A percentile compares a stretch with the other conserved stretches of the same genome.
Evolutionary conservation across 2,888 invertebrate genomes (phyloP).

Genomic region (Lithosia quadra): DNA sequence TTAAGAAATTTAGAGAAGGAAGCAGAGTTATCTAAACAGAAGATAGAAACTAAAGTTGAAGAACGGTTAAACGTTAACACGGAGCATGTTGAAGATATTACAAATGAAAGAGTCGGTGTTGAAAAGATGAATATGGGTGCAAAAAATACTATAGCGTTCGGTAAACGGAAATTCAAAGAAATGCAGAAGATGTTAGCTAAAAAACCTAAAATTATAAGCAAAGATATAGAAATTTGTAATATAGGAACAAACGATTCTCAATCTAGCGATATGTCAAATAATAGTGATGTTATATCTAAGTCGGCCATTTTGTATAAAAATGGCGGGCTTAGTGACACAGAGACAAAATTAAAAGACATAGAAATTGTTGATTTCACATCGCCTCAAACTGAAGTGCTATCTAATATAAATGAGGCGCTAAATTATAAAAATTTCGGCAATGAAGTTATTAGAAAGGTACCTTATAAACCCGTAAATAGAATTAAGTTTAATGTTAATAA

Average conservation of each 20-base stretch:
- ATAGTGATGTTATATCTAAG: not conserved
- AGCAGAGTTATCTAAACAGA: constrained; percentile 17
- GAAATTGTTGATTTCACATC: constrained; percentile 75
- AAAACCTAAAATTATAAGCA: not conserved
- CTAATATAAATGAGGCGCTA: constrained; percentile 74
- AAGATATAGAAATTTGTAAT: not conserved
- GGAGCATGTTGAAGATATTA: not conserved
- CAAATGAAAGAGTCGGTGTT: not conserved
- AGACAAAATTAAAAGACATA: constrained; percentile 29
- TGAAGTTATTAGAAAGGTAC: constrained; percentile 67
- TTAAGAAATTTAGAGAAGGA: constrained; percentile 64
- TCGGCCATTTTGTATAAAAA: constrained; percentile 8
- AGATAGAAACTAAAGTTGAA: constrained; percentile 14
- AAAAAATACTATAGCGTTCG: constrained; percentile 61
- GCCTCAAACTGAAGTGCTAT: constrained; percentile 61
- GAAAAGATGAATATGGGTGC: constrained; percentile 71
- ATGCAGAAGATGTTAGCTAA: constrained; percentile 4
- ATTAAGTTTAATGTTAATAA: constrained; percentile 75
- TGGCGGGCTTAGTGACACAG: not conserved
- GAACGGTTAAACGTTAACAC: not conserved
- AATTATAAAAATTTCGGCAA: constrained; percentile 76
- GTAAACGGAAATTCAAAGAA: constrained; percentile 44
- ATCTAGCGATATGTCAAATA: not conserved
- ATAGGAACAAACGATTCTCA: not conserved
- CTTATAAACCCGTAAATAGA: constrained; percentile 70